Conservation (phyloP, 1,140 invertebrate species). For the Maniola jurtina region DNA sequence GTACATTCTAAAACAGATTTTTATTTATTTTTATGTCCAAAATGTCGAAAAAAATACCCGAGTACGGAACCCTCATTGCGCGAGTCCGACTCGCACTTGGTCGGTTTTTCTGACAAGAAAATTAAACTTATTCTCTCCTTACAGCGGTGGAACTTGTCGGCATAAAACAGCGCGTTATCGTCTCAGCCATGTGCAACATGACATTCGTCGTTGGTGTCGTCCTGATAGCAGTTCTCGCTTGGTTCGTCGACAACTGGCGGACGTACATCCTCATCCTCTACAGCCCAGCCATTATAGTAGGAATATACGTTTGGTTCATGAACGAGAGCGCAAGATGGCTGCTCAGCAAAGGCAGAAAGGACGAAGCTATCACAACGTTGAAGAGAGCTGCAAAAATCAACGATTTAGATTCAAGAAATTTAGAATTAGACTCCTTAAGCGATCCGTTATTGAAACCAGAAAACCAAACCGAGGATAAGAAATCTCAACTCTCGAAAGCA, state of each 20-base stretch:
- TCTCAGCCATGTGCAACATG: slow-evolving; percentile 74
- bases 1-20: no score
- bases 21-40: no score
- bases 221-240: slow-evolving; percentile 83
- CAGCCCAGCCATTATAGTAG: slow-evolving; percentile 82
- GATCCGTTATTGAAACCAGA: slow-evolving; percentile 66
- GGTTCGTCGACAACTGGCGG: slow-evolving; percentile 85
- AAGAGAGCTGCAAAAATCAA: slow-evolving; percentile 86
- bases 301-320: slow-evolving; percentile 91
- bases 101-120: not conserved
- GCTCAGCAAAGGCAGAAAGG: slow-evolving; percentile 85
- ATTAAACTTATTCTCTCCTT: slow-evolving; percentile 22
- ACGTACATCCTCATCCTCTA: slow-evolving; percentile 84
- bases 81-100: no score
- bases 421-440: slow-evolving; percentile 76
- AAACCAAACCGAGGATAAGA: slow-evolving; percentile 51
- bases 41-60: no score
- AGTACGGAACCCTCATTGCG: no score
- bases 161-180: slow-evolving; percentile 67
- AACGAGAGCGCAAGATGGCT: slow-evolving; percentile 92
- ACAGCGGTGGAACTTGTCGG: slow-evolving; percentile 68
- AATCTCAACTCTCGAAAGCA: slow-evolving; percentile 59
- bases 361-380: slow-evolving; percentile 85
- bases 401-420: slow-evolving; percentile 79
- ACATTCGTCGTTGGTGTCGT: slow-evolving; percentile 87